These are phyloP conservation scores for Bellardia pandia DNA, from an alignment of 2,888 invertebrate genomes.

Conservation along the genomic window DNA sequence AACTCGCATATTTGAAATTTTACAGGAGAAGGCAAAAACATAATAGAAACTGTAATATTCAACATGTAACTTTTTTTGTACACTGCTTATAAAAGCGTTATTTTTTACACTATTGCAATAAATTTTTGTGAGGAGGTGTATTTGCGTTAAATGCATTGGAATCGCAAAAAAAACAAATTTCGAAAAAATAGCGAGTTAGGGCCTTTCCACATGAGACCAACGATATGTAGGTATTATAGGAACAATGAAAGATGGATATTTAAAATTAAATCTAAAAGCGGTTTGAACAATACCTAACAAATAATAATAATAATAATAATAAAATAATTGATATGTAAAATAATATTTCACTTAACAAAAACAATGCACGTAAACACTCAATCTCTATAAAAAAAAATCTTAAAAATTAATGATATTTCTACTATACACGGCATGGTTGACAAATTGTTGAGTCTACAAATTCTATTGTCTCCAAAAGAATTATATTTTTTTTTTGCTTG, in stretches of 20 bases:
- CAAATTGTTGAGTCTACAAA: conserved; percentile 63
- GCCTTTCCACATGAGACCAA: no score
- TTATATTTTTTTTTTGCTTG: conserved; percentile 65
- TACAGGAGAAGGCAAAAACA: no score
- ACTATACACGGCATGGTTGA: conserved; percentile 53
- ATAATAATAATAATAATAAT: conserved; percentile 43
- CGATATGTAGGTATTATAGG: no score
- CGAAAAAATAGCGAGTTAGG: no score
- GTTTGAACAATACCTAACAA: conserved; percentile 14
- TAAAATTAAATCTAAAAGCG: conserved; percentile 15
- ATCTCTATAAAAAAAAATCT: conserved; percentile 11
- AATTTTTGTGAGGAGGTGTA: no score
- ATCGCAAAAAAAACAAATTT: no score
- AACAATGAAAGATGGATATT: conserved; percentile 34
- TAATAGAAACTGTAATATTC: no score
- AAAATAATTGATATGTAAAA: conserved; percentile 84
- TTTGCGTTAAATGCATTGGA: no score
- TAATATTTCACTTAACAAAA: conserved; percentile 79
- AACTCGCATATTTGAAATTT: no score
- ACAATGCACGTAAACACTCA: conserved; percentile 38
- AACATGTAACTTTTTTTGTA: no score
- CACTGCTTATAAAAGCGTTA: no score
- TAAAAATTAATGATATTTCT: conserved; percentile 68
- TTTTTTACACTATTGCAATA: no score
- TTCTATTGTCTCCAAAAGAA: conserved; percentile 54